Evolutionary conservation across 2,113 vertebrate genomes (phyloP).

Genomic region (Stigmatopora nigra): DNA sequence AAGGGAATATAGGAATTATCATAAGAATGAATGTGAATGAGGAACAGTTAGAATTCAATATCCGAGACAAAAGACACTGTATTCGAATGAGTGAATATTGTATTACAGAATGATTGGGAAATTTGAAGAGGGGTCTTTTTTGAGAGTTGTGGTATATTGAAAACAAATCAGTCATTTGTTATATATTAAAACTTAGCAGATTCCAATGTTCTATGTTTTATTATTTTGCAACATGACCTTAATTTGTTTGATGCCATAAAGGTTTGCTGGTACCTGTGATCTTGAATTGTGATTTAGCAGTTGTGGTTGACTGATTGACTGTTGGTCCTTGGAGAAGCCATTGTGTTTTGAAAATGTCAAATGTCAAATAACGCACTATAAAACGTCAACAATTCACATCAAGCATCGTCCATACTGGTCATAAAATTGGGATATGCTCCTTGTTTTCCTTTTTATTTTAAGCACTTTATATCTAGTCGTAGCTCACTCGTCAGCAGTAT

Average conservation of each 20-base stretch:
- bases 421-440: background rate
- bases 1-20: too few species aligned
- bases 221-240: background rate
- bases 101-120: background rate
- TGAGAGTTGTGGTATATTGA: background rate
- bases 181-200: background rate
- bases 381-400: background rate
- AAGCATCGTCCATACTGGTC: background rate
- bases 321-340: slow-evolving; percentile 1
- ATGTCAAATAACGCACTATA: background rate
- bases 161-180: background rate
- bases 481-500: background rate
- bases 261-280: background rate
- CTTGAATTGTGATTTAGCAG: background rate
- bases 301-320: slow-evolving; percentile 1
- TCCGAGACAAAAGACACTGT: too few species aligned
- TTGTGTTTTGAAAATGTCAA: slow-evolving; percentile 2
- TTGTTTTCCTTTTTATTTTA: background rate
- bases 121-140: background rate
- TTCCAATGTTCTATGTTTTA: background rate
- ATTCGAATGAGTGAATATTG: too few species aligned
- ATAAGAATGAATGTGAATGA: too few species aligned
- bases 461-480: background rate
- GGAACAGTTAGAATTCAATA: too few species aligned
- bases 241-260: background rate